These are phyloP conservation scores for Psettodes erumei DNA, from an alignment of 2,113 vertebrate species.

Conservation along the genomic window DNA sequence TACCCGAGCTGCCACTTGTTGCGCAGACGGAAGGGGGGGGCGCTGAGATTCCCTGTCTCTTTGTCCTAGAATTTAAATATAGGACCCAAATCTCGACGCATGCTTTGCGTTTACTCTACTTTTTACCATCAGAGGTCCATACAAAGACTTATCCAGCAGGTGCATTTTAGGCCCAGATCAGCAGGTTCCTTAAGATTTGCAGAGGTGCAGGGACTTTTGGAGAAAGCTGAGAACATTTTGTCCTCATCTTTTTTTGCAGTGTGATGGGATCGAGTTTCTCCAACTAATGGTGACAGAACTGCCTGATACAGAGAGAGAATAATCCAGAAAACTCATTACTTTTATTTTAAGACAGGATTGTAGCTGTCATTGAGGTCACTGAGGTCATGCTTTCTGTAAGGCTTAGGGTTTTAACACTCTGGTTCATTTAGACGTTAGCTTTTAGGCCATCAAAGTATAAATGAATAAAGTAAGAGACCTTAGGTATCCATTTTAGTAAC, in stretches of 20 bases:
- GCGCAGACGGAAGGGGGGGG: slow-evolving; percentile 53
- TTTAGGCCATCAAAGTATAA: background rate
- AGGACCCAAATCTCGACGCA: slow-evolving; percentile 17
- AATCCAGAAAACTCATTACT: background rate
- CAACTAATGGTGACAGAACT: background rate
- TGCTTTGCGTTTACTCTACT: background rate
- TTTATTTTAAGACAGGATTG: background rate
- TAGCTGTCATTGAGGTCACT: background rate
- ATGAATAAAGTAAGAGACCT: no score
- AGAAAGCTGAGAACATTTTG: slow-evolving; percentile 44
- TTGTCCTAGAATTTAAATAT: slow-evolving; percentile 59
- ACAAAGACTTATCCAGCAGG: background rate
- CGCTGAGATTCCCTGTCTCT: slow-evolving; percentile 30
- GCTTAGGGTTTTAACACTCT: background rate
- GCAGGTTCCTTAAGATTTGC: slow-evolving; percentile 12
- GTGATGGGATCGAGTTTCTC: background rate
- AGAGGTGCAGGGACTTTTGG: slow-evolving; percentile 27
- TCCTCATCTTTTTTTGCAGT: slow-evolving; percentile 17
- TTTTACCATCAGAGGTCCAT: background rate
- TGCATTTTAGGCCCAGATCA: slow-evolving; percentile 5
- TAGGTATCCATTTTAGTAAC: no score
- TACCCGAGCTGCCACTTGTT: slow-evolving; percentile 70
- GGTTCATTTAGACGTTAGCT: background rate
- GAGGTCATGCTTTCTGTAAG: slow-evolving; percentile 2
- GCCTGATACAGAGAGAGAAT: background rate